A percentile compares a stretch with the other conserved stretches of the same genome.
Evolutionary conservation across 2,888 invertebrate species (phyloP).

Genomic region (Shargacucullia verbasci): DNA sequence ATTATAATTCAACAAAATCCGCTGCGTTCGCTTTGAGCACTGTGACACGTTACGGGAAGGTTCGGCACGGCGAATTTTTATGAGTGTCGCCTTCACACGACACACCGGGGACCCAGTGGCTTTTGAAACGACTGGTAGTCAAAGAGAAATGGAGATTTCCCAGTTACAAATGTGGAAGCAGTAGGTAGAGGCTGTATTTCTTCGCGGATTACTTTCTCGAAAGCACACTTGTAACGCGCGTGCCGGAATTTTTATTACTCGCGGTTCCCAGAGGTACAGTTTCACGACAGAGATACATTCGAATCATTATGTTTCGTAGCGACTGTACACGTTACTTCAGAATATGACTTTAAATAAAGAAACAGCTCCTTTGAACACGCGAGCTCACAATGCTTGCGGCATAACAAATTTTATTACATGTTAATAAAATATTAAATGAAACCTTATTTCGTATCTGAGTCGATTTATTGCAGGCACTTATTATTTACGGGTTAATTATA

Average conservation of each 20-base stretch:
- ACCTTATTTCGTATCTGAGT: conserved; percentile 15
- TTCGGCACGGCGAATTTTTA: conserved; percentile 85
- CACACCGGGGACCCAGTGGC: conserved; percentile 83
- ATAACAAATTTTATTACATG: conserved; percentile 51
- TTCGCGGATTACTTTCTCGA: conserved; percentile 85
- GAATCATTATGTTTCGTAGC: conserved; percentile 79
- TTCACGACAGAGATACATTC: conserved; percentile 81
- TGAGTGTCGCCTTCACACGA: conserved; percentile 83
- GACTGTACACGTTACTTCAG: conserved; percentile 64
- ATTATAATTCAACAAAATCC: conserved; percentile 74
- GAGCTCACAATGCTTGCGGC: conserved; percentile 43
- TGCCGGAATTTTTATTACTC: conserved; percentile 84
- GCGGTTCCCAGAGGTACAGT: conserved; percentile 79
- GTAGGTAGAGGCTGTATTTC: conserved; percentile 84
- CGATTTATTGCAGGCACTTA: conserved; percentile 26
- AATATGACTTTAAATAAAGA: conserved; percentile 68
- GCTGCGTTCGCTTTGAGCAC: conserved; percentile 63
- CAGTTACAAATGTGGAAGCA: conserved; percentile 86
- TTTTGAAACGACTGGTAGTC: conserved; percentile 85
- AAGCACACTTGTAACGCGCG: conserved; percentile 81
- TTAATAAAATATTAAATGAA: conserved; percentile 47
- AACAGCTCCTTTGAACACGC: conserved; percentile 37
- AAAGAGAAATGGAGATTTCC: conserved; percentile 88
- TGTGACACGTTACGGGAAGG: conserved; percentile 74
- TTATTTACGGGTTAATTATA: conserved; percentile 31